Evolutionary conservation across 1,140 invertebrate genomes (phyloP).

Genomic region (Episyrphus balteatus): DNA sequence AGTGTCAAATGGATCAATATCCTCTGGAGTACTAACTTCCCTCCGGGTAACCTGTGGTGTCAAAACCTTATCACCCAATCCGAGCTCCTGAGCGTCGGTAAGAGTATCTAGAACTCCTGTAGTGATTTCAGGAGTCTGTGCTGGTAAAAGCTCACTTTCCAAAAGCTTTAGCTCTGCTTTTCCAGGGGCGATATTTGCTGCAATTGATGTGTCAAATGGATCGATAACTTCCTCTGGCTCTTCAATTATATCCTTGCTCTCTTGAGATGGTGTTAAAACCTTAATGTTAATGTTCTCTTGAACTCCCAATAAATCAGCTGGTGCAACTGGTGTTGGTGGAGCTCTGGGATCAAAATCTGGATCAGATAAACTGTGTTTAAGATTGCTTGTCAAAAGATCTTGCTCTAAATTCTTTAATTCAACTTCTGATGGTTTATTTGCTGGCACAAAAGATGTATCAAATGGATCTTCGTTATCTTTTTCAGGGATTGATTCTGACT

Average conservation of each 20-base stretch:
- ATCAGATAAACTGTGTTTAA: conserved; percentile 41
- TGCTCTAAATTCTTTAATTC: conserved; percentile 63
- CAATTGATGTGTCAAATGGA: conserved; percentile 72
- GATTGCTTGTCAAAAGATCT: conserved; percentile 42
- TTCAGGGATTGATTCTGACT: conserved; percentile 43
- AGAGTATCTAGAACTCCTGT: conserved; percentile 31
- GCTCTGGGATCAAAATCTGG: conserved; percentile 46
- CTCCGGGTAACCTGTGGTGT: conserved; percentile 25
- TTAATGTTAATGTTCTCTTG: conserved; percentile 53
- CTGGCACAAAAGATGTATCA: conserved; percentile 65
- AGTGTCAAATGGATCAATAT: conserved; percentile 69
- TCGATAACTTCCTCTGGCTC: conserved; percentile 40
- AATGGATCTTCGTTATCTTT: conserved; percentile 62
- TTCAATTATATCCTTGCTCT: conserved; percentile 21
- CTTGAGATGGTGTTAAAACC: conserved; percentile 50
- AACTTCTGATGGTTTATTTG: conserved; percentile 56
- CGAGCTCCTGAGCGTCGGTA: conserved; percentile 35
- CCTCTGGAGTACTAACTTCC: conserved; percentile 19
- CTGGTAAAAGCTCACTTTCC: conserved; percentile 33
- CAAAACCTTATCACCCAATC: conserved; percentile 31
- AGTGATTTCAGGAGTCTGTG: conserved; percentile 15
- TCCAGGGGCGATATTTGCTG: conserved; percentile 57
- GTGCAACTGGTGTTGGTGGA: conserved; percentile 39
- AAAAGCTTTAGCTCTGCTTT: conserved; percentile 64
- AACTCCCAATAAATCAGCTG: conserved; percentile 42